Evolutionary conservation across 1,140 invertebrate species (phyloP).

Genomic region (Campodea augens): DNA sequence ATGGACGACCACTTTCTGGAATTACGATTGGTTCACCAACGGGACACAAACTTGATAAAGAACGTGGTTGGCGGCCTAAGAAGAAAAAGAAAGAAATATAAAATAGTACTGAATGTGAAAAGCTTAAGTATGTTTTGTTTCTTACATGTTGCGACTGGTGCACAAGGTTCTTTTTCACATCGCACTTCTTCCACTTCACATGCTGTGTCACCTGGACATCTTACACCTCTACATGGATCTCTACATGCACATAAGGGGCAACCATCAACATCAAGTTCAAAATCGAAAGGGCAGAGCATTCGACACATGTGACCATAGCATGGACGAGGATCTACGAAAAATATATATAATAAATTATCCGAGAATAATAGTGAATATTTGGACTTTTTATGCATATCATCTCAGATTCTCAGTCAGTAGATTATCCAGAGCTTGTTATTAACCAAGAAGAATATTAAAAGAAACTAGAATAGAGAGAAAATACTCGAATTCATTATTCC

Average conservation of each 20-base stretch:
- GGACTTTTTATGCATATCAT: too few relatives aligned
- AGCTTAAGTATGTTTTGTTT: slow-evolving; percentile 4
- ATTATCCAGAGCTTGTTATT: too few relatives aligned
- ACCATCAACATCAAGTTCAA: slow-evolving; percentile 46
- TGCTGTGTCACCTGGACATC: slow-evolving; percentile 47
- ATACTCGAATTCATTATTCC: too few relatives aligned
- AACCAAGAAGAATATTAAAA: too few relatives aligned
- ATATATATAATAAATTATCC: too few relatives aligned
- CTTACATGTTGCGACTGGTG: slow-evolving; percentile 61
- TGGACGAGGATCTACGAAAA: slow-evolving; percentile 34
- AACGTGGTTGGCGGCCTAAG: slow-evolving; percentile 44
- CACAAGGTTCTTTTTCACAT: slow-evolving; percentile 54
- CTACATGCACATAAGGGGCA: slow-evolving; percentile 60
- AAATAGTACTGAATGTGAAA: slow-evolving; percentile 13
- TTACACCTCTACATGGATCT: slow-evolving; percentile 52
- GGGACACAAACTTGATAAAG: slow-evolving; percentile 52
- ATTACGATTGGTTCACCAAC: slow-evolving; percentile 58
- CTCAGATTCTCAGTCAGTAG: too few relatives aligned
- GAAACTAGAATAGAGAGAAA: too few relatives aligned
- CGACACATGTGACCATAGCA: slow-evolving; percentile 61
- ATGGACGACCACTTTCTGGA: slow-evolving; percentile 50
- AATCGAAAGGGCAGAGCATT: slow-evolving; percentile 72
- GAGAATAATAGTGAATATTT: too few relatives aligned
- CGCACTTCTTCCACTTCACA: slow-evolving; percentile 60
- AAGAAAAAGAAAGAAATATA: slow-evolving; percentile 12